Evolutionary conservation across 2,888 invertebrate genomes (phyloP).

Genomic region (Aporophyla nigra): DNA sequence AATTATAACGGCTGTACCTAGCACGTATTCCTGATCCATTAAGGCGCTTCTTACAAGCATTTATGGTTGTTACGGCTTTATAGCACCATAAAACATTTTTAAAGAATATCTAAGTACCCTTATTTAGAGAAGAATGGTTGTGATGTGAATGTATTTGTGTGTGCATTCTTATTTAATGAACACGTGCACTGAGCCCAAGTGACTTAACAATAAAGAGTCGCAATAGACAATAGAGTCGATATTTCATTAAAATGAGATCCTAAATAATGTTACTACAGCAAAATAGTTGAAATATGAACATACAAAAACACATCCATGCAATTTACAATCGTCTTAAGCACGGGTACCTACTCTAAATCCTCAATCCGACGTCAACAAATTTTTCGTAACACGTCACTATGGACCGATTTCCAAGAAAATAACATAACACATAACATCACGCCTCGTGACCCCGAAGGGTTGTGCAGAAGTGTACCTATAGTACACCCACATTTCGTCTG

Average conservation of each 20-base stretch:
- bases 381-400: constrained; percentile 38
- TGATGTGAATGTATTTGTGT: constrained; percentile 10
- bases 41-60: constrained; percentile 22
- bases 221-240: constrained; percentile 2
- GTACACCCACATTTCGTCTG: no score
- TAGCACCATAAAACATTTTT: constrained; percentile 30
- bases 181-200: constrained; percentile 27
- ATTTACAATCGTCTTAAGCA: constrained; percentile 20
- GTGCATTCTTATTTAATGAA: constrained; percentile 42
- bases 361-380: constrained; percentile 18
- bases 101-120: constrained; percentile 44
- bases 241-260: not conserved
- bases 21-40: constrained; percentile 30
- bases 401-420: constrained; percentile 45
- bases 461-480: no score
- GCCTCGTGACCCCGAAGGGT: no score
- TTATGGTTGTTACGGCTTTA: constrained; percentile 26
- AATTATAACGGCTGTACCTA: not conserved
- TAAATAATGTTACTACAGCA: not conserved
- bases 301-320: constrained; percentile 20
- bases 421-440: no score
- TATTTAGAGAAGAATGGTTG: constrained; percentile 40
- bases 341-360: constrained; percentile 25
- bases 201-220: constrained; percentile 20
- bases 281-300: constrained; percentile 16